Conservation (phyloP, 1,140 invertebrate genomes). For the Oryctes rhinoceros region DNA sequence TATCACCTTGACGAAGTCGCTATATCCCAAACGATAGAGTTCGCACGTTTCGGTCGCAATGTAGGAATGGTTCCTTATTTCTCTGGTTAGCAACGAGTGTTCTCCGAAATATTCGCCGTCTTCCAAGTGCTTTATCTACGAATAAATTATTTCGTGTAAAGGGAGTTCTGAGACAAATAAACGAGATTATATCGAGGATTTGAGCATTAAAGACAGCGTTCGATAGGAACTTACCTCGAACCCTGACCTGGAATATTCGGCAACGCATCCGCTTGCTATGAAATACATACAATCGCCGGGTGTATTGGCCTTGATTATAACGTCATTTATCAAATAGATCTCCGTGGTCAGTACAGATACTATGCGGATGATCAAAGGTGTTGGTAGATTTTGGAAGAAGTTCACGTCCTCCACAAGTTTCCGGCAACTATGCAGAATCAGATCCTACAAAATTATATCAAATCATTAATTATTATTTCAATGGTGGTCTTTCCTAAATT, state of each 20-base stretch:
- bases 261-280: constrained; percentile 66
- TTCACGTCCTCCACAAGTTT: constrained; percentile 51
- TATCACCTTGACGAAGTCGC: constrained; percentile 59
- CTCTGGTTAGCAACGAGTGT: constrained; percentile 58
- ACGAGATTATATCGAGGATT: too few relatives aligned
- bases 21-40: constrained; percentile 62
- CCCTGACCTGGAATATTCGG: constrained; percentile 57
- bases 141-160: not conserved
- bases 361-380: constrained; percentile 47
- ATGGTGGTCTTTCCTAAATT: too few relatives aligned
- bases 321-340: constrained; percentile 53
- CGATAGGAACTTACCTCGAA: too few relatives aligned
- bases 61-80: constrained; percentile 62
- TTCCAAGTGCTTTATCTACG: constrained; percentile 47
- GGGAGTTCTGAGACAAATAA: too few relatives aligned
- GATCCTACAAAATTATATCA: constrained; percentile 35
- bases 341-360: constrained; percentile 49
- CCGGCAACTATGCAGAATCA: constrained; percentile 49
- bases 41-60: constrained; percentile 67
- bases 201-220: too few relatives aligned
- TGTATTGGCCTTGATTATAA: constrained; percentile 64
- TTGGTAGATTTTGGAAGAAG: constrained; percentile 52
- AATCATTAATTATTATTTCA: too few relatives aligned
- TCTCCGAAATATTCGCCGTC: constrained; percentile 56
- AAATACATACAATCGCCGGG: constrained; percentile 69